A percentile compares a stretch with the other conserved stretches of the same genome.
Conservation (phyloP, 2,113 vertebrate species). For the Gobius niger region DNA sequence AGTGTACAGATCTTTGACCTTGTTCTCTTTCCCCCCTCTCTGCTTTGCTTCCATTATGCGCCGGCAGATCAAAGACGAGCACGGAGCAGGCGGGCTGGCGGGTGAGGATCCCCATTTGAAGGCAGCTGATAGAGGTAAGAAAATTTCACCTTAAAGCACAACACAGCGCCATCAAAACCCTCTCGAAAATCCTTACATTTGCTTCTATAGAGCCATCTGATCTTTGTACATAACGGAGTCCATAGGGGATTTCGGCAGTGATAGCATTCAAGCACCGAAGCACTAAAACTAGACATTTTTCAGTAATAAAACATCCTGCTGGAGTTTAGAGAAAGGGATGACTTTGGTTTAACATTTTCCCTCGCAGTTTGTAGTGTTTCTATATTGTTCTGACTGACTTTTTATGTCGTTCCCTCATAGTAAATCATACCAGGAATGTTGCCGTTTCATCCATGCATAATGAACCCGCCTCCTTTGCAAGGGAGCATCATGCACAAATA, state of each 20-base stretch:
- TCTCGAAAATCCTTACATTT: neutral
- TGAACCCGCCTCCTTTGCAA: no score
- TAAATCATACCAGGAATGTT: no score
- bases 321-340: neutral
- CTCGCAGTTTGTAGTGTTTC: no score
- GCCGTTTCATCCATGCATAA: no score
- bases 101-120: constrained; percentile 60
- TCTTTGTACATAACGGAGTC: neutral
- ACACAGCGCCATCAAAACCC: neutral
- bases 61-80: constrained; percentile 64
- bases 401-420: no score
- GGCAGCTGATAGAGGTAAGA: constrained; percentile 65
- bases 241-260: neutral
- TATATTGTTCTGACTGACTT: no score
- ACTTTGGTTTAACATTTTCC: no score
- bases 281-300: neutral
- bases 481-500: no score
- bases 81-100: constrained; percentile 16
- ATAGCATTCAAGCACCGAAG: neutral
- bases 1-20: constrained; percentile 57
- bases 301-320: neutral
- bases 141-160: constrained; percentile 21
- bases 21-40: constrained; percentile 55
- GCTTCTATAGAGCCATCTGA: neutral
- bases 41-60: constrained; percentile 46